These are phyloP conservation scores for Microctonus brassicae DNA, from an alignment of 2,888 invertebrate genomes.

Conservation along the genomic window DNA sequence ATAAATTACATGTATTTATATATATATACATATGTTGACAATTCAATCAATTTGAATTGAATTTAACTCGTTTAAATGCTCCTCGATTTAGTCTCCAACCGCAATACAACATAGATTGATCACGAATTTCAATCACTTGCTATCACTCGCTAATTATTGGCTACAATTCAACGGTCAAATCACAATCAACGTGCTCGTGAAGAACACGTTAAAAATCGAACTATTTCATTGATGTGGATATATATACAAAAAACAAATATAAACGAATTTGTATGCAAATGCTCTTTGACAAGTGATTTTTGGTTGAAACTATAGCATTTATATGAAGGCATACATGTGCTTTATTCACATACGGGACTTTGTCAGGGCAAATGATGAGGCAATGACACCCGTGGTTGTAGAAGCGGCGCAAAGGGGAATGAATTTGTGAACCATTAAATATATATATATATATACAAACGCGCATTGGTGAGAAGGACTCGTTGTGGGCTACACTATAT, in stretches of 20 bases:
- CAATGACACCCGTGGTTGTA: conserved; percentile 6
- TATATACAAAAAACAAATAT: not conserved
- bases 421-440: conserved; percentile 58
- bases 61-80: conserved; percentile 11
- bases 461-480: conserved; percentile 58
- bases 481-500: conserved; percentile 56
- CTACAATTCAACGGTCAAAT: conserved; percentile 57
- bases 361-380: not conserved
- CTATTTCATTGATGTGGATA: conserved; percentile 5
- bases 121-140: conserved; percentile 37
- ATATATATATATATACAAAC: conserved; percentile 59
- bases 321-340: not conserved
- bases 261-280: not conserved
- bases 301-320: not conserved
- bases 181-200: conserved; percentile 55
- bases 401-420: conserved; percentile 24
- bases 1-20: not conserved
- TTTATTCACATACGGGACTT: conserved; percentile 12
- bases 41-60: conserved; percentile 15
- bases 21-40: too few species aligned
- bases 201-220: conserved; percentile 57
- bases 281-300: conserved; percentile 14
- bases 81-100: conserved; percentile 14
- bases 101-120: conserved; percentile 13
- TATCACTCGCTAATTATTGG: conserved; percentile 58